These are phyloP conservation scores for Tortricodes alternella DNA, from an alignment of 2,888 invertebrate genomes.

Conservation along the genomic window DNA sequence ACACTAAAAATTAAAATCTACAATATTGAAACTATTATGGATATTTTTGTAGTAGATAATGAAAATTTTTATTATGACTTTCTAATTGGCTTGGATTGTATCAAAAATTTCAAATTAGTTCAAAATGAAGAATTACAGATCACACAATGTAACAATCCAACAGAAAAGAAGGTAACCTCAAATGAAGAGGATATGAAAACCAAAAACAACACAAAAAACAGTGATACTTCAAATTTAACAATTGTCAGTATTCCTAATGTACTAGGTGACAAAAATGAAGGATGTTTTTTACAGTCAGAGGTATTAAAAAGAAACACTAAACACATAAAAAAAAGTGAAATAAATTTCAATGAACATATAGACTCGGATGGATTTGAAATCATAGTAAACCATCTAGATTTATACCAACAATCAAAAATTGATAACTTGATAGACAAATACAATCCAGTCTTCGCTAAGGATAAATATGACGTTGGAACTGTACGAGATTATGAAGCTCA, in stretches of 20 bases:
- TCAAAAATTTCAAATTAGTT: slow-evolving; percentile 27
- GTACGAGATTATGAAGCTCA: slow-evolving; percentile 23
- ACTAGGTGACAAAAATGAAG: slow-evolving; percentile 5
- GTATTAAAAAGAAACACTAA: neutral
- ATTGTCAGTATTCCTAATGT: slow-evolving; percentile 21
- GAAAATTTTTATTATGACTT: slow-evolving; percentile 30
- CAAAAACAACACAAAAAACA: no score
- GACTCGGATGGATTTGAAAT: slow-evolving; percentile 2
- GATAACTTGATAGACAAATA: slow-evolving; percentile 3
- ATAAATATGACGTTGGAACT: slow-evolving; percentile 35
- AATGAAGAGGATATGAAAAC: no score
- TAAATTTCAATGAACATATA: slow-evolving; percentile 21
- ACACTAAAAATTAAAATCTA: slow-evolving; percentile 35
- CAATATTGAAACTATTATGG: slow-evolving; percentile 33
- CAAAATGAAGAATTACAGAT: slow-evolving; percentile 32
- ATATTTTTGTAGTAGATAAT: slow-evolving; percentile 30
- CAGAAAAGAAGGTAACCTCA: no score
- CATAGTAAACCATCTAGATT: slow-evolving; percentile 10
- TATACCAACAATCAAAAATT: slow-evolving; percentile 18
- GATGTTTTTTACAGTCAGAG: neutral
- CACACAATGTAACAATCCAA: neutral
- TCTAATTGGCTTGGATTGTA: slow-evolving; percentile 32
- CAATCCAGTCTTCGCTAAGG: slow-evolving; percentile 32
- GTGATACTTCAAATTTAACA: neutral
- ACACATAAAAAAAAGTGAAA: neutral